Percentiles rank a stretch among this genome's conserved stretches.
Evolutionary conservation across 1,140 invertebrate species (phyloP).

Genomic region (Drosophila malerkotliana): DNA sequence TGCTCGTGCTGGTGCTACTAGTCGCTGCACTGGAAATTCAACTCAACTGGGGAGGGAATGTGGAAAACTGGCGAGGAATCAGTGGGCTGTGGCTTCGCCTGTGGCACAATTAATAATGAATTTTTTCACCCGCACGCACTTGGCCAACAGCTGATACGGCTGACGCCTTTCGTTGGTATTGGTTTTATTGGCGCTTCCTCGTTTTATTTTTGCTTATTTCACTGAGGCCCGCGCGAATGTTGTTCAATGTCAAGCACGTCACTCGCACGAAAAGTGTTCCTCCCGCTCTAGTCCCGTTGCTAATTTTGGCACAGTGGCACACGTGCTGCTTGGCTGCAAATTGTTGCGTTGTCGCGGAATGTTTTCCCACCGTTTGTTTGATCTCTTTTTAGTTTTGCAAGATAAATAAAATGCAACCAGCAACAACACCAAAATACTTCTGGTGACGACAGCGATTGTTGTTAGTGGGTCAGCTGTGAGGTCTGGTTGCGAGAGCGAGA

Average conservation of each 20-base stretch:
- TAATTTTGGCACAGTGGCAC: constrained; percentile 49
- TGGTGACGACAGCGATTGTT: constrained; percentile 35
- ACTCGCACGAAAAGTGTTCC: constrained; percentile 34
- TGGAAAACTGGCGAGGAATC: constrained; percentile 33
- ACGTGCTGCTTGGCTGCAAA: constrained; percentile 51
- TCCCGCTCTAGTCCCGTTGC: constrained; percentile 18
- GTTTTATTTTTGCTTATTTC: constrained; percentile 70
- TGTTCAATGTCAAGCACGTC: constrained; percentile 71
- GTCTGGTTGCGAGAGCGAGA: constrained; percentile 39
- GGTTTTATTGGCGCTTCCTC: constrained; percentile 57
- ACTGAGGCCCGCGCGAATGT: constrained; percentile 47
- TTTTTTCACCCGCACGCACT: constrained; percentile 47
- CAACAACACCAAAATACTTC: constrained; percentile 48
- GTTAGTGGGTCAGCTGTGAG: constrained; percentile 65
- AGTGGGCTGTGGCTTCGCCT: constrained; percentile 20
- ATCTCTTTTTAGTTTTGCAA: constrained; percentile 42
- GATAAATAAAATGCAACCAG: constrained; percentile 39
- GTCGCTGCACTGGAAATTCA: constrained; percentile 8
- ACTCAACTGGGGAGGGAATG: constrained; percentile 20
- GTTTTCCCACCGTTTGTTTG: constrained; percentile 23
- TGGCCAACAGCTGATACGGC: constrained; percentile 69
- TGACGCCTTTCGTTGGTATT: constrained; percentile 11
- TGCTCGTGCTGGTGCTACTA: neutral
- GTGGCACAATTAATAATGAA: constrained; percentile 54
- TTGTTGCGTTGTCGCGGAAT: constrained; percentile 32